Evolutionary conservation across 2,113 vertebrate species (phyloP).

Genomic region (Lepus europaeus): DNA sequence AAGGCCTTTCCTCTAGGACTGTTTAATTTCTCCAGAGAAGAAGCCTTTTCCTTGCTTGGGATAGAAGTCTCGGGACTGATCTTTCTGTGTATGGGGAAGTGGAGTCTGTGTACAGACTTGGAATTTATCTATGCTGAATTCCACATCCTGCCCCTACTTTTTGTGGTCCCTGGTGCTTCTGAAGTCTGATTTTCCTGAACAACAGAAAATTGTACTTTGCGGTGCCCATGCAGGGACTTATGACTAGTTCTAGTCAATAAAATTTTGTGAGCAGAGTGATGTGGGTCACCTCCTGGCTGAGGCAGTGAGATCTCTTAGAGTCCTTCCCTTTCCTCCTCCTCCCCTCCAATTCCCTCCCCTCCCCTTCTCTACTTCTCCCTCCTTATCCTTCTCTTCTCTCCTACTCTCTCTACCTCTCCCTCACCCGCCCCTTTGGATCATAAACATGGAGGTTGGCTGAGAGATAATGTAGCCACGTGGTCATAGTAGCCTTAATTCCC

Average conservation of each 20-base stretch:
- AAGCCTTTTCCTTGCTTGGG: background rate
- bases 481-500: background rate
- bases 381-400: too few relatives aligned
- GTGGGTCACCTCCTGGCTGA: background rate
- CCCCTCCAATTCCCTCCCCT: background rate
- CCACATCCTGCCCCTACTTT: background rate
- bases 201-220: background rate
- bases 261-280: background rate
- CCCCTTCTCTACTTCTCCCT: too few relatives aligned
- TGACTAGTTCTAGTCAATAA: background rate
- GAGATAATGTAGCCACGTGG: background rate
- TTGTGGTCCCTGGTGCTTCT: slow-evolving; percentile 3
- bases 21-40: slow-evolving; percentile 7
- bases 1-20: background rate
- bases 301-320: background rate
- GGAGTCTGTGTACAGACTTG: background rate
- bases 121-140: background rate
- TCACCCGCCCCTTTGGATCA: background rate
- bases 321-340: too few relatives aligned
- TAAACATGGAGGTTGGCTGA: background rate
- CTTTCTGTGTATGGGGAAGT: background rate
- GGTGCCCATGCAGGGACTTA: background rate
- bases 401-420: background rate
- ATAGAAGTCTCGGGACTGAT: slow-evolving; percentile 7
- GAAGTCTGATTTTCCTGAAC: background rate